phyloP scores from a whole-genome alignment of 1,140 invertebrate species.

The Musca vetustissima region DNA sequence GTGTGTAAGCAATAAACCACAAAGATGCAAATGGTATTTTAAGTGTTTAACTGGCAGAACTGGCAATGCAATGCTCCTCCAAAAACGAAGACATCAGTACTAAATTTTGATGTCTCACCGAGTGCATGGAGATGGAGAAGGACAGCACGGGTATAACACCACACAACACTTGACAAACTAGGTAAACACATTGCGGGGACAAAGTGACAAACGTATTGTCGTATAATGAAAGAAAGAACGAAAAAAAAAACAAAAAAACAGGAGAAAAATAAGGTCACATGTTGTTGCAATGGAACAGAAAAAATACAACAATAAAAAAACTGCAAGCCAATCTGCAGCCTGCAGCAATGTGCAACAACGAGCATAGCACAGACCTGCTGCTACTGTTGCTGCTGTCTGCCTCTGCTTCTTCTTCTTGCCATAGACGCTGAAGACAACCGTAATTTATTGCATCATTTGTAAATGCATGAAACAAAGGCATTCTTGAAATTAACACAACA shows the following conservation, averaged over 20 bases:
- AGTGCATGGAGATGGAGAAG: too few species aligned
- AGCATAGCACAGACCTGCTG: background rate
- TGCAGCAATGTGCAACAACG: background rate
- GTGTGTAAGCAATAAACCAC: slow-evolving; percentile 2
- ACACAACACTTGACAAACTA: slow-evolving; percentile 19
- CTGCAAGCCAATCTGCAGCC: slow-evolving; percentile 5
- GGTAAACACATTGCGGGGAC: too few species aligned
- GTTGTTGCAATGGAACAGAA: slow-evolving; percentile 33
- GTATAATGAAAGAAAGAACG: too few species aligned
- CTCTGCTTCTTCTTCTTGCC: too few species aligned
- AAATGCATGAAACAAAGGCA: slow-evolving; percentile 24
- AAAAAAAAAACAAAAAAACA: too few species aligned
- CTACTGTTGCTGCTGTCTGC: background rate
- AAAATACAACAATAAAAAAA: slow-evolving; percentile 36
- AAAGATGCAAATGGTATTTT: slow-evolving; percentile 20
- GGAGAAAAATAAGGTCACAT: too few species aligned
- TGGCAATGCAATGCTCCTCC: too few species aligned
- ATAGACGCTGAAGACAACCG: slow-evolving; percentile 10
- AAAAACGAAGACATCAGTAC: too few species aligned
- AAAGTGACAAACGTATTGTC: too few species aligned
- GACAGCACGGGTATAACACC: too few species aligned
- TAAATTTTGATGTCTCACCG: too few species aligned
- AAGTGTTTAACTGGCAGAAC: slow-evolving; percentile 15
- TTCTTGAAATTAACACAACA: slow-evolving; percentile 23
- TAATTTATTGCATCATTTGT: slow-evolving; percentile 27